Conservation (phyloP, 2,113 vertebrate genomes). For the Anhinga anhinga region DNA sequence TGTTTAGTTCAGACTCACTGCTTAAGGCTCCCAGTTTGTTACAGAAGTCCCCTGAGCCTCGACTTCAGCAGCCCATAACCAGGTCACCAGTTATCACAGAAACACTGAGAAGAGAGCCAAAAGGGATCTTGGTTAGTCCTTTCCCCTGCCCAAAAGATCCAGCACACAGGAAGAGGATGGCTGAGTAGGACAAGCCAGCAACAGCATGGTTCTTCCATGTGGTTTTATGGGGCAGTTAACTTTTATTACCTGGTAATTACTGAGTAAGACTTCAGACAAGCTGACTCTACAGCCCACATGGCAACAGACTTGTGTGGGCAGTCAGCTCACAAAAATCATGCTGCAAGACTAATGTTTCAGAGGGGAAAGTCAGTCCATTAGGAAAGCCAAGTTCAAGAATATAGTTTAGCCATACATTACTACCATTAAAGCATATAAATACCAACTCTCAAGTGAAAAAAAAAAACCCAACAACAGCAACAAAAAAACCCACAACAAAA, state of each 20-base stretch:
- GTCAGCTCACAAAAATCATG: background rate
- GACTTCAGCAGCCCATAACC: background rate
- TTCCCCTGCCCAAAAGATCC: background rate
- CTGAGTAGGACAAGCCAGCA: background rate
- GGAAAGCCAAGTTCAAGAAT: background rate
- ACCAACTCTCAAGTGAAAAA: background rate
- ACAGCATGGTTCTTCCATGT: slow-evolving; percentile 15
- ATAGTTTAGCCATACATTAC: background rate
- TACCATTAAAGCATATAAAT: background rate
- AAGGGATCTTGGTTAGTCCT: background rate
- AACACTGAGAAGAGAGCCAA: background rate
- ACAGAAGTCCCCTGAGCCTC: background rate
- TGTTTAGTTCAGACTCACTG: background rate
- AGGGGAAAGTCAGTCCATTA: background rate
- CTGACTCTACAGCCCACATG: slow-evolving; percentile 22
- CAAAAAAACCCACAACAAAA: too few species aligned
- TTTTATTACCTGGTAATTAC: slow-evolving; percentile 64
- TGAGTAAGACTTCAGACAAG: slow-evolving; percentile 13
- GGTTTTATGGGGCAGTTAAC: slow-evolving; percentile 49
- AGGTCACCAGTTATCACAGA: background rate
- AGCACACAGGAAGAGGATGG: background rate
- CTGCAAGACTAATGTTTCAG: background rate
- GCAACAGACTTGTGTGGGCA: slow-evolving; percentile 10
- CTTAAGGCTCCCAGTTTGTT: background rate
- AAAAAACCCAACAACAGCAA: too few species aligned